phyloP scores from a whole-genome alignment of 2,888 invertebrate species.

The Noctua janthina region DNA sequence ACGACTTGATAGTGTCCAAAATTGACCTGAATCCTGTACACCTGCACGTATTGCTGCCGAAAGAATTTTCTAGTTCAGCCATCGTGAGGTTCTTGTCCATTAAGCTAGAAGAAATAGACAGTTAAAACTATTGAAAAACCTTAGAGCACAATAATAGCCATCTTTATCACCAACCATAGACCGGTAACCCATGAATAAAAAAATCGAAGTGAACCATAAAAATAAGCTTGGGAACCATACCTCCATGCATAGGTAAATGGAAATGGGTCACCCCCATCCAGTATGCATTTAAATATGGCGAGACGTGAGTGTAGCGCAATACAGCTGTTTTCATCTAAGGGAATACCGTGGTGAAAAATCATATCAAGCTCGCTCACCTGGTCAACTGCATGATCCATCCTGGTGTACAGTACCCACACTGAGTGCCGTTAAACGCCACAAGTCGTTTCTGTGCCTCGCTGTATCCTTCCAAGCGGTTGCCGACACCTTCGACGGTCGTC shows the following conservation, averaged over 20 bases:
- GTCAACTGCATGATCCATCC: slow-evolving; percentile 94
- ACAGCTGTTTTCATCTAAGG: not conserved
- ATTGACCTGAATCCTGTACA: slow-evolving; percentile 95
- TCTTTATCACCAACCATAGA: not conserved
- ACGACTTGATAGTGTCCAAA: slow-evolving; percentile 94
- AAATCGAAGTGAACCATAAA: not conserved
- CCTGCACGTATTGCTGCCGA: slow-evolving; percentile 94
- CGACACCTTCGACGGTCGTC: slow-evolving; percentile 93
- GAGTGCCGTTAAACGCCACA: slow-evolving; percentile 91
- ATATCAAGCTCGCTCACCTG: slow-evolving; percentile 80
- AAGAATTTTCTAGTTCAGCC: slow-evolving; percentile 93
- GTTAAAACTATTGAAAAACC: not conserved
- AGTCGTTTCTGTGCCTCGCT: slow-evolving; percentile 91
- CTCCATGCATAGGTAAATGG: not conserved
- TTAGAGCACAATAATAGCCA: not conserved
- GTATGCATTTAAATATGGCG: not conserved
- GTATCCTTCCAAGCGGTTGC: slow-evolving; percentile 91
- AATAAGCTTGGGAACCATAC: not conserved
- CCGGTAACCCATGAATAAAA: no score
- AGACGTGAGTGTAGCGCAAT: not conserved
- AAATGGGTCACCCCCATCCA: not conserved
- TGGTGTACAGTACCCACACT: slow-evolving; percentile 94
- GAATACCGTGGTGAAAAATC: not conserved
- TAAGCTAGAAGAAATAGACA: slow-evolving; percentile 78
- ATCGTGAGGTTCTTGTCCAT: slow-evolving; percentile 90